These are phyloP conservation scores for Thamnophis sirtalis DNA, from an alignment of 2,113 vertebrate species.

Conservation along the genomic window DNA sequence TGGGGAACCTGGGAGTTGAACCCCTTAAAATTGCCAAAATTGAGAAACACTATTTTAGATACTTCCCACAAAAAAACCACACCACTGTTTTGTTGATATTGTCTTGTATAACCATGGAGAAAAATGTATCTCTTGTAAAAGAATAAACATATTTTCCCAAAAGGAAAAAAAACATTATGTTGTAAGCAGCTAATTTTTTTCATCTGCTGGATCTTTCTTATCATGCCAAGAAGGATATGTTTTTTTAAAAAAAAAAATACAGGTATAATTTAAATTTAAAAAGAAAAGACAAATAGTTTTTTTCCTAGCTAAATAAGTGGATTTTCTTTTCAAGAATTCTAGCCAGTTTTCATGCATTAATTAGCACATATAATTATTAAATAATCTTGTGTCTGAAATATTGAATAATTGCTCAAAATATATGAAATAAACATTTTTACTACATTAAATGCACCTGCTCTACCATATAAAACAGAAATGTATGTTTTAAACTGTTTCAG, in stretches of 20 bases:
- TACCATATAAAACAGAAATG: neutral
- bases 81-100: neutral
- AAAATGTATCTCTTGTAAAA: neutral
- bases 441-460: neutral
- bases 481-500: neutral
- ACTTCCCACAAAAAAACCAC: accelerated
- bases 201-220: neutral
- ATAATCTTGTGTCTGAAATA: neutral
- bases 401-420: neutral
- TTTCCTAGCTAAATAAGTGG: neutral
- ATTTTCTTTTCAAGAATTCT: neutral
- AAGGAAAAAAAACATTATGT: neutral
- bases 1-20: neutral
- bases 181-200: neutral
- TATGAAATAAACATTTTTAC: neutral
- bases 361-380: neutral
- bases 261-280: neutral
- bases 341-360: neutral
- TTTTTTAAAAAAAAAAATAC: neutral
- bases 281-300: neutral
- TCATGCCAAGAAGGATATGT: neutral
- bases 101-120: neutral
- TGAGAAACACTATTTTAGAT: neutral
- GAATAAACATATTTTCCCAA: neutral
- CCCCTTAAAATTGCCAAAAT: neutral